Evolutionary conservation across 2,888 invertebrate species (phyloP).

Genomic region (Branchellion lobata): DNA sequence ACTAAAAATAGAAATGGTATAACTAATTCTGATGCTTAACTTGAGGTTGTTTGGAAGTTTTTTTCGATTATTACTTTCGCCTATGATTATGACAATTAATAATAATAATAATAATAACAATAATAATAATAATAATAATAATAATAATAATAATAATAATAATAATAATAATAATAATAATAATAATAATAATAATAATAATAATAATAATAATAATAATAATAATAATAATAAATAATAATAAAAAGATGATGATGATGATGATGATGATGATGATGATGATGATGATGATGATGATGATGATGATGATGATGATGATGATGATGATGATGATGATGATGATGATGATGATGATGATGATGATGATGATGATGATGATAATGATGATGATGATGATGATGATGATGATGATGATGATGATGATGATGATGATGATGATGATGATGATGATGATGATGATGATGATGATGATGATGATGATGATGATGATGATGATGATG

Average conservation of each 20-base stretch:
- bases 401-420: constrained; percentile 12
- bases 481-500: constrained; percentile 11
- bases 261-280: constrained; percentile 22
- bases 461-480: constrained; percentile 8
- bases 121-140: no score
- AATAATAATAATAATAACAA: no score
- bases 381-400: constrained; percentile 11
- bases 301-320: constrained; percentile 28
- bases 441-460: background rate
- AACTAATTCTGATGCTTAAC: no score
- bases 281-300: constrained; percentile 28
- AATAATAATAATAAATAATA: background rate
- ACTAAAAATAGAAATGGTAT: no score
- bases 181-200: background rate
- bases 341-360: constrained; percentile 43
- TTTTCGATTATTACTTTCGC: no score
- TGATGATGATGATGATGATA: constrained; percentile 3
- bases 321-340: constrained; percentile 40
- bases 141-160: no score
- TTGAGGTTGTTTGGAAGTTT: no score
- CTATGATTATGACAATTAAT: no score
- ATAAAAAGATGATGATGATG: constrained; percentile 13
- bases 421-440: constrained; percentile 17
- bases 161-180: no score
- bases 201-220: background rate